Percentiles rank a stretch among this genome's conserved stretches.
Conservation (phyloP, 2,797 vertebrate species). For the Helarctos malayanus region DNA sequence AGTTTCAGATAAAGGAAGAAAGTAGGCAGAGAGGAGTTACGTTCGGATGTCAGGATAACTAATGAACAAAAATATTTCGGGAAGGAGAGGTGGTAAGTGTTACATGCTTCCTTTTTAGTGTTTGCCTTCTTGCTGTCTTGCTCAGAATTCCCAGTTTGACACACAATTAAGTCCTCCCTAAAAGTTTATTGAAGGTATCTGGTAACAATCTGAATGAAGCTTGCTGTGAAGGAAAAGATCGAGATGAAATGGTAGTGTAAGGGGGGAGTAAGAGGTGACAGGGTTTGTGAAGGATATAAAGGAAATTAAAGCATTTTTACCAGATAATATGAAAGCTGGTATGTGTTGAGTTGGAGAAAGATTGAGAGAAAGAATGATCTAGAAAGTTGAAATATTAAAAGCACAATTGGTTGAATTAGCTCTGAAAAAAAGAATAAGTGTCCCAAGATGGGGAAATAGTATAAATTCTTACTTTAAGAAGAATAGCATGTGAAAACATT, state of each 20-base stretch:
- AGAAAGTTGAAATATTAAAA: neutral
- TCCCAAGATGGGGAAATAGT: neutral
- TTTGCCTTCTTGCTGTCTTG: neutral
- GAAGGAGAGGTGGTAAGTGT: neutral
- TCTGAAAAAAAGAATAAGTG: neutral
- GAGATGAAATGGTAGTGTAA: neutral
- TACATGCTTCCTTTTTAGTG: neutral
- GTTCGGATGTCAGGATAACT: neutral
- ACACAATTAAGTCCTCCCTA: neutral
- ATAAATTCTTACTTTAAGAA: constrained; percentile 8
- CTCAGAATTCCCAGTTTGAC: neutral
- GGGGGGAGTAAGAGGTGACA: neutral
- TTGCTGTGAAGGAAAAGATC: neutral
- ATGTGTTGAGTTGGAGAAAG: neutral
- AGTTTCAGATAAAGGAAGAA: neutral
- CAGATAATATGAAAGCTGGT: constrained; percentile 4
- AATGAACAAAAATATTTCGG: neutral
- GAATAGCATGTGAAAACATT: neutral
- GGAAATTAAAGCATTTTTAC: neutral
- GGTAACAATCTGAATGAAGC: neutral
- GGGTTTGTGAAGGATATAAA: neutral
- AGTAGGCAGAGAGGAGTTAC: neutral
- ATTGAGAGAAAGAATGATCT: neutral
- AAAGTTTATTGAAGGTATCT: neutral
- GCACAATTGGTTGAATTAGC: neutral